Percentiles rank a stretch among this genome's conserved stretches.
Evolutionary conservation across 1,140 invertebrate genomes (phyloP).

Genomic region (Spodoptera litura): DNA sequence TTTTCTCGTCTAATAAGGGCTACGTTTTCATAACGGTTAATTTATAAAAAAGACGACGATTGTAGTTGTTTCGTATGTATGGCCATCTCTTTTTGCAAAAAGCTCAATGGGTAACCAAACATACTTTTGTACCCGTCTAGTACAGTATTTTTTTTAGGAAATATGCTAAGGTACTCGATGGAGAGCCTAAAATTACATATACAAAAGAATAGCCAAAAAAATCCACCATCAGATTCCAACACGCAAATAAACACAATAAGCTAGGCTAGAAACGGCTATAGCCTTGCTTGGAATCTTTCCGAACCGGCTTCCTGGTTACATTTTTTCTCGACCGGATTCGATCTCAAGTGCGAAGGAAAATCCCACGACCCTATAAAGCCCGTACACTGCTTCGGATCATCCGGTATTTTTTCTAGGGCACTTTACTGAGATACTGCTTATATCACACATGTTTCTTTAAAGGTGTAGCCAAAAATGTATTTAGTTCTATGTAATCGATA

Average conservation of each 20-base stretch:
- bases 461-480: not conserved
- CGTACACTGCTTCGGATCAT: constrained; percentile 20
- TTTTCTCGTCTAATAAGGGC: too few relatives aligned
- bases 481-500: not conserved
- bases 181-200: not conserved
- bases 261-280: not conserved
- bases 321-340: constrained; percentile 21
- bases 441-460: constrained; percentile 9
- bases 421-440: not conserved
- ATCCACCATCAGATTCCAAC: not conserved
- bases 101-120: too few relatives aligned
- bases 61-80: too few relatives aligned
- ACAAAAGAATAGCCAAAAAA: not conserved
- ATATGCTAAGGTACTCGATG: too few relatives aligned
- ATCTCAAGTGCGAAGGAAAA: constrained; percentile 24
- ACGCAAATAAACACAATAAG: not conserved
- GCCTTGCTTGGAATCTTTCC: not conserved
- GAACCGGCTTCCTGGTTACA: constrained; percentile 1
- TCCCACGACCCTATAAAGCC: constrained; percentile 27
- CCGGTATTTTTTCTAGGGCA: constrained; percentile 32
- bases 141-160: too few relatives aligned
- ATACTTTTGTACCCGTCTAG: too few relatives aligned
- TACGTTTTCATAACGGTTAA: too few relatives aligned
- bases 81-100: too few relatives aligned
- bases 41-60: too few relatives aligned